These are phyloP conservation scores for Lacerta viridis DNA, from an alignment of 2,797 vertebrate genomes.

Conservation along the genomic window DNA sequence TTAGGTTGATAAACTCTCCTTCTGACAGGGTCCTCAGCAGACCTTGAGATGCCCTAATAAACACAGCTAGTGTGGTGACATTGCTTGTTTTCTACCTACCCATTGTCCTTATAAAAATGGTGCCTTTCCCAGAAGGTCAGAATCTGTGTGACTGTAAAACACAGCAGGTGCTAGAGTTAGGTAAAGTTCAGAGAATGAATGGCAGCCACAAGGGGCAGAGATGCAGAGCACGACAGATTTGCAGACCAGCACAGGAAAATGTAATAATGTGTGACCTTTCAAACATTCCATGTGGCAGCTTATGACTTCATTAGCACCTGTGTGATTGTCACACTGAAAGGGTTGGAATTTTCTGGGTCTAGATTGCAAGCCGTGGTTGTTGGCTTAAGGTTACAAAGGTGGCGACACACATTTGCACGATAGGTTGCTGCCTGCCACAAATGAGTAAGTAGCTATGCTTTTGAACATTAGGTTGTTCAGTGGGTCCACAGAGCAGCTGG, in stretches of 20 bases:
- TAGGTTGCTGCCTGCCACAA: not conserved
- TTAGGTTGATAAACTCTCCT: slow-evolving; percentile 19
- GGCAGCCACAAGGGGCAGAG: slow-evolving; percentile 46
- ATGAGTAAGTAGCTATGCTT: not conserved
- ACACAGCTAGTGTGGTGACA: not conserved
- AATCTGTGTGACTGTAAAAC: slow-evolving; percentile 52
- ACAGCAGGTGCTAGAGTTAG: slow-evolving; percentile 64
- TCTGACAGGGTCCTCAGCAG: not conserved
- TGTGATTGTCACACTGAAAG: slow-evolving; percentile 36
- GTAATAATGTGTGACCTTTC: slow-evolving; percentile 67
- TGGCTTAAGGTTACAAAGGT: not conserved
- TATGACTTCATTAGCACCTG: slow-evolving; percentile 55
- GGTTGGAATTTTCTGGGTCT: slow-evolving; percentile 25
- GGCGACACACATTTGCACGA: not conserved
- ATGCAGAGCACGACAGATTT: slow-evolving; percentile 45
- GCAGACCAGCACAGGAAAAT: slow-evolving; percentile 50
- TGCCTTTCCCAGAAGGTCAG: slow-evolving; percentile 58
- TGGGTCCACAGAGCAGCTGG: not conserved
- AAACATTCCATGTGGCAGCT: slow-evolving; percentile 1
- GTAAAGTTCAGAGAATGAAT: slow-evolving; percentile 70
- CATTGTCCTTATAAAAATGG: slow-evolving; percentile 47
- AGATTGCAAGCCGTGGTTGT: slow-evolving; percentile 11
- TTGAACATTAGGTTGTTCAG: not conserved
- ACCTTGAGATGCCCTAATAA: slow-evolving; percentile 22
- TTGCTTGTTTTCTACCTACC: slow-evolving; percentile 36